phyloP scores from a whole-genome alignment of 2,797 vertebrate species.

The Ptychadena robeensis region DNA sequence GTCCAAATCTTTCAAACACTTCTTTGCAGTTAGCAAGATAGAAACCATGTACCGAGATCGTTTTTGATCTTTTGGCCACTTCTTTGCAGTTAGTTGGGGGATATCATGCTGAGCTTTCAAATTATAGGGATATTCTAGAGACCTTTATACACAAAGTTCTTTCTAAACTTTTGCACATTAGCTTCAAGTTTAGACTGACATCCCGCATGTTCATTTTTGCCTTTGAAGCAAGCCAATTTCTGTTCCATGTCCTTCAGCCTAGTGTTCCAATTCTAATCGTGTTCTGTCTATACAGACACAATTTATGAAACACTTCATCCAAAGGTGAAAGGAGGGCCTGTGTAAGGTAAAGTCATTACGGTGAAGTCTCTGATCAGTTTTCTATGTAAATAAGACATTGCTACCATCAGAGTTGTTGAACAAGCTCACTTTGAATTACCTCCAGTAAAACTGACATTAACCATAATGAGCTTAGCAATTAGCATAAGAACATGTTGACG shows the following conservation, averaged over 20 bases:
- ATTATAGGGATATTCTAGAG: background rate
- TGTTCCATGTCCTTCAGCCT: conserved; percentile 34
- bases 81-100: background rate
- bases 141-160: background rate
- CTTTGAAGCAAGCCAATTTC: conserved; percentile 41
- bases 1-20: background rate
- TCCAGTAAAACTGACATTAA: conserved; percentile 24
- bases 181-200: conserved; percentile 22
- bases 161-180: background rate
- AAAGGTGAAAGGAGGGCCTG: conserved; percentile 18
- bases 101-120: background rate
- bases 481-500: conserved; percentile 35
- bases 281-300: conserved; percentile 3
- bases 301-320: conserved; percentile 49
- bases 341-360: conserved; percentile 34
- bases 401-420: conserved; percentile 11
- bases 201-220: background rate
- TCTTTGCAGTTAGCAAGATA: background rate
- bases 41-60: too few relatives aligned
- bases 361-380: conserved; percentile 38
- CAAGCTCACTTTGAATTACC: conserved; percentile 34
- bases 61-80: background rate
- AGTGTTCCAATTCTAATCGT: conserved; percentile 31
- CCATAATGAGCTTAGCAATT: conserved; percentile 46
- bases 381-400: conserved; percentile 47